Conservation (phyloP, 2,888 invertebrate species). For the Eristalis intricaria region DNA sequence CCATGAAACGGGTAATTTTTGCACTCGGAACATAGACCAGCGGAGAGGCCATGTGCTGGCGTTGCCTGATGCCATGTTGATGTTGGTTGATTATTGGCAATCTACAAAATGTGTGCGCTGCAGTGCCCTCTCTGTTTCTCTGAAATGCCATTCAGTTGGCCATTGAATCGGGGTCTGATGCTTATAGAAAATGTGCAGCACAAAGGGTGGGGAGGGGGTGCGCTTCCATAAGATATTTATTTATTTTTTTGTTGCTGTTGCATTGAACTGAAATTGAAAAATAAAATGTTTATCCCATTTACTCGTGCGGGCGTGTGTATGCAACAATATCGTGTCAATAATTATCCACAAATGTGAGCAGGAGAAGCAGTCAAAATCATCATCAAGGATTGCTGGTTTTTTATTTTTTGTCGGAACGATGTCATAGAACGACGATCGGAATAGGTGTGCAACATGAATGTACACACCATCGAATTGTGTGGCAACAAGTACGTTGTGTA, state of each 20-base stretch:
- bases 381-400: neutral
- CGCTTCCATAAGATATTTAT: constrained; percentile 13
- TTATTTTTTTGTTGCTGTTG: constrained; percentile 5
- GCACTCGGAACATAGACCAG: constrained; percentile 22
- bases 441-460: constrained; percentile 53
- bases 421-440: constrained; percentile 30
- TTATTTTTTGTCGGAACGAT: constrained; percentile 45
- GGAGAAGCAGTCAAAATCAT: constrained; percentile 39
- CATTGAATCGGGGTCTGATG: constrained; percentile 34
- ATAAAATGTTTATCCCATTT: constrained; percentile 17
- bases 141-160: constrained; percentile 41
- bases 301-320: constrained; percentile 4
- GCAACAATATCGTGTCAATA: constrained; percentile 50
- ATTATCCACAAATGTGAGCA: constrained; percentile 64
- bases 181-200: constrained; percentile 36
- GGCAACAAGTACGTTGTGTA: constrained; percentile 68
- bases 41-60: constrained; percentile 22
- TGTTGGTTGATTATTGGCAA: constrained; percentile 71
- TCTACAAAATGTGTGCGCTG: constrained; percentile 56
- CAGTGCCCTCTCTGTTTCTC: neutral
- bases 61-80: constrained; percentile 40
- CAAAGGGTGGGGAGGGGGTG: neutral
- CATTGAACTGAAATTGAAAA: constrained; percentile 19
- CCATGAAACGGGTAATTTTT: constrained; percentile 33
- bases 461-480: constrained; percentile 38